A percentile compares a stretch with the other conserved stretches of the same genome.
Conservation (phyloP, 92 coral and sea anemone genomes). For the Isaurus tuberculatus region DNA sequence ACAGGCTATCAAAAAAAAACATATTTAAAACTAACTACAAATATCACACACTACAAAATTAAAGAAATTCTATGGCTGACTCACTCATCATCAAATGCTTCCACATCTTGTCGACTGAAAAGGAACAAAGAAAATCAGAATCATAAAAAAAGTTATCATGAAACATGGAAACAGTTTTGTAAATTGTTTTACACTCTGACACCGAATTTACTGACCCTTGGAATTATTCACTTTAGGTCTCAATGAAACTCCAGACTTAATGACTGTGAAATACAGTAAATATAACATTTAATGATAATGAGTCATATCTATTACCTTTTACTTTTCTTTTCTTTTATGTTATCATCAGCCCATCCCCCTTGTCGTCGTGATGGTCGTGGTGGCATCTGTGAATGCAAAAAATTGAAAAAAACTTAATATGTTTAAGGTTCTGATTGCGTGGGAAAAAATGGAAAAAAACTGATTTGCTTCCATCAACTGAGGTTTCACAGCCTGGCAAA, state of each 20-base stretch:
- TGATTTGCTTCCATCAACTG: no score
- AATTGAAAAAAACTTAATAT: no score
- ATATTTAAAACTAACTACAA: no score
- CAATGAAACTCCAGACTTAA: neutral
- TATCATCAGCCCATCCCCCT: conserved; percentile 99
- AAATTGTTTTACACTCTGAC: neutral
- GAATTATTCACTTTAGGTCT: neutral
- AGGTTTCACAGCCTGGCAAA: no score
- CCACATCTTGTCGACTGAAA: conserved; percentile 73
- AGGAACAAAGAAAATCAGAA: neutral
- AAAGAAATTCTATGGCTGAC: neutral
- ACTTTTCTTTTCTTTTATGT: conserved; percentile 77
- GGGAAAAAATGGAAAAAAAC: neutral
- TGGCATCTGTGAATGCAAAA: conserved; percentile 64
- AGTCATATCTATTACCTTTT: no score
- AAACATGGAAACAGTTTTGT: no score
- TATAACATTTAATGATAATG: neutral
- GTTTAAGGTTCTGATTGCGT: neutral
- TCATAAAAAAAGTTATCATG: no score
- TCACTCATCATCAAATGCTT: conserved; percentile 82
- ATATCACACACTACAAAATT: neutral
- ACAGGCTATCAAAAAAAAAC: neutral
- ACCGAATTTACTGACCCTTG: neutral
- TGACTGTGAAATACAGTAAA: neutral
- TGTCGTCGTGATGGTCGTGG: conserved; percentile 94